Base-by-base conservation (phyloP, 2,113 vertebrate genomes). In the Tiliqua scincoides region DNA sequence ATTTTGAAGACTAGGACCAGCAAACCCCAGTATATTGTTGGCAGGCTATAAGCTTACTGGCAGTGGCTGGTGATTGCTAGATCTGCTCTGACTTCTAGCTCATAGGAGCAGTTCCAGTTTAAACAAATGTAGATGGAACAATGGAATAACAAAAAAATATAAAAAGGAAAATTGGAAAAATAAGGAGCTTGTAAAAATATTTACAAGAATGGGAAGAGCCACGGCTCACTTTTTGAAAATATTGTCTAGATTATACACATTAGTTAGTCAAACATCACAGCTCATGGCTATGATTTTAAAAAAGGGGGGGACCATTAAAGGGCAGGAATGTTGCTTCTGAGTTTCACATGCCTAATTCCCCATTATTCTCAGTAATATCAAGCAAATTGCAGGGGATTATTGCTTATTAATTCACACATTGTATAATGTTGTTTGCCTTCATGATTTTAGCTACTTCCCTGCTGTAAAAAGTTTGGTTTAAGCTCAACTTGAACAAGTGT, bases 401-500 rank as follows among this genome's bases (percentile, higher is more conserved):
- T 88, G 61, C 90, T 93, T 88, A 88, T 90, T 91, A 94, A 93
- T 86, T 82, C 61, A 27, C 48, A 27, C 20, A 57, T 86, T 30
- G 85, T 59, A 76, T 75, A 71, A 83, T 91, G 59, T 83, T 77
- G 79, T 86, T 79, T 85, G 57, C 91, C 93, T 93, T 77, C 88
- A 90, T 85, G 90, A 89, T 94, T 94, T 92, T 87, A 93, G 84
- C 93, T 94, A 79, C 92, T 93, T 86, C 91, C 61, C 52, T 65
- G 84, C 85, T 67, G 67, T 91, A 91, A 93, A 54, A 48, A 93
- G 95, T 63, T 84, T 94, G 94, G 88, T 90, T 86, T 89, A 93
- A 93, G 90, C 92, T 93, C 94, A 96, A 93, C 91, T 90, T 90
- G 65, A 83, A 62, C 89, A 95, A 96, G 96, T 96, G 89, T 85